Percentiles rank a stretch among this genome's conserved stretches.
Evolutionary conservation across 2,797 vertebrate species (phyloP).

Genomic region (Acrossocheilus wenchowensis): DNA sequence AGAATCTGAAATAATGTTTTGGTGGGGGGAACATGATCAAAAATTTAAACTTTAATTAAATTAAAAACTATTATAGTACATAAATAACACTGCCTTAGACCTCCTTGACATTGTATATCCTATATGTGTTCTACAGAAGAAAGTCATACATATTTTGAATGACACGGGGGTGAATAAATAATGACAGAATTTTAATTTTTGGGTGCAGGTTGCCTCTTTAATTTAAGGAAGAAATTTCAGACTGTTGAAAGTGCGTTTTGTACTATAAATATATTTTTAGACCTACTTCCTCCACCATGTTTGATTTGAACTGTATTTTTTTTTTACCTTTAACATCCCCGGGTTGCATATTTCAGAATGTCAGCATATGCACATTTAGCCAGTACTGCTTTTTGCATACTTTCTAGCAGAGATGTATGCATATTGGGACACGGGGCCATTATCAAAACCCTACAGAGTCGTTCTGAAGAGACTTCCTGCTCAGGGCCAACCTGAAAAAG

Average conservation of each 20-base stretch:
- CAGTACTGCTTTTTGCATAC: neutral
- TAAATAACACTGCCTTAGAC: neutral
- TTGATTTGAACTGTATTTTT: neutral
- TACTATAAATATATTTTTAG: neutral
- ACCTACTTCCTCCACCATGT: neutral
- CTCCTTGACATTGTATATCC: neutral
- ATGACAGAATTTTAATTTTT: neutral
- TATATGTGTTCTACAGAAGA: neutral
- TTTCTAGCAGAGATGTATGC: neutral
- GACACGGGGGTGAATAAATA: neutral
- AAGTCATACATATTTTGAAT: neutral
- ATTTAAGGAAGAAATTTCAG: neutral
- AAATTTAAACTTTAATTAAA: too few species aligned
- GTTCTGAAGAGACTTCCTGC: neutral
- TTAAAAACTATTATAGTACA: neutral
- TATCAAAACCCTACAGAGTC: neutral
- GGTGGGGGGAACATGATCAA: too few species aligned
- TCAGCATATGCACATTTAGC: neutral
- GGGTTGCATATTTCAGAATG: neutral
- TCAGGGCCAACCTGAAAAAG: neutral
- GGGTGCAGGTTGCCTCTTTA: neutral
- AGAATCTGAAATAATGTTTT: too few species aligned
- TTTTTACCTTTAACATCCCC: neutral
- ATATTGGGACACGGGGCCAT: neutral
- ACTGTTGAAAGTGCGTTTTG: neutral